Evolutionary conservation across 2,888 invertebrate species (phyloP).

Genomic region (Heterodera filipjevi): DNA sequence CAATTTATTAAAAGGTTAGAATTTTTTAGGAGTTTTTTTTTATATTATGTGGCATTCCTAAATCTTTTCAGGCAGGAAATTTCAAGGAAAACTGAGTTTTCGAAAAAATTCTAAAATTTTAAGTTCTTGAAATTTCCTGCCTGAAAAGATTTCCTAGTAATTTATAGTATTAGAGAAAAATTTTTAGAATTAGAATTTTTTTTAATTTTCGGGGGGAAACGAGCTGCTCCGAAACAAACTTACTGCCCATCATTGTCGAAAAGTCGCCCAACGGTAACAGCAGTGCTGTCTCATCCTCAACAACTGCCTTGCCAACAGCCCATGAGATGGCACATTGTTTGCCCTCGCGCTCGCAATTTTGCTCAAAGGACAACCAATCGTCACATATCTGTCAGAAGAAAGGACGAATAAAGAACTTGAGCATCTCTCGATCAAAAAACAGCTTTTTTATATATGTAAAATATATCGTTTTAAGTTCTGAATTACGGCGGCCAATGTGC

Average conservation of each 20-base stretch:
- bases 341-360: conserved; percentile 20
- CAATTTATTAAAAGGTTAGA: background rate
- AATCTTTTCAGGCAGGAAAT: too few species aligned
- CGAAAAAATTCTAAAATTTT: too few species aligned
- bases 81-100: too few species aligned
- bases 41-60: too few species aligned
- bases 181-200: too few species aligned
- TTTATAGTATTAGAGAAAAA: too few species aligned
- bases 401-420: background rate
- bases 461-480: background rate
- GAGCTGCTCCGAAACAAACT: background rate
- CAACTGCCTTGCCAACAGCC: conserved; percentile 29
- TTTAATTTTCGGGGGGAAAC: too few species aligned
- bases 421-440: too few species aligned
- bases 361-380: conserved; percentile 28
- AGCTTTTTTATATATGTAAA: too few species aligned
- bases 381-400: conserved; percentile 23
- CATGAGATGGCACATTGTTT: conserved; percentile 31
- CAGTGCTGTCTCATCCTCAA: conserved; percentile 25
- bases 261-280: conserved; percentile 56
- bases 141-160: too few species aligned
- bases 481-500: conserved; percentile 77
- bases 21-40: too few species aligned
- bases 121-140: too few species aligned
- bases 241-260: conserved; percentile 46